Evolutionary conservation across 1,140 invertebrate species (phyloP), one percentile per base, ranked within the genome.

Genomic region (Atta texana): DNA sequence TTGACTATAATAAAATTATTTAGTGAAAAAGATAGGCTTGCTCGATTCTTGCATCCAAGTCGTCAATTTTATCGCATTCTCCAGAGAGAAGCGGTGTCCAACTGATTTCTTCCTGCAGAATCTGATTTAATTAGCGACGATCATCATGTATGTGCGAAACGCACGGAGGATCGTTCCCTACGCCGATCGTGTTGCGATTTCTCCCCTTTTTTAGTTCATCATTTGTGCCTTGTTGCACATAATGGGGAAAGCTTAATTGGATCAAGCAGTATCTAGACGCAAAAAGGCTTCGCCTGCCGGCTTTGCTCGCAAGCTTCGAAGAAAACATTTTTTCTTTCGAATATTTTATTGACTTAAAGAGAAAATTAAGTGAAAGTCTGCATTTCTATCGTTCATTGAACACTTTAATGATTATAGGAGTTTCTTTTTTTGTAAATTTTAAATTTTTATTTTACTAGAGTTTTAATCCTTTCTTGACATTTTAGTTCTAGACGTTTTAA

Each of bases 221-320:
- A 21, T 59, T 77, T 57, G n/a, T 59, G 39, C 44, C 28, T 76
- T 21, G 14, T 21, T 51, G 12, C 24, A n/a, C 59, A 34, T 31
- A 31, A 53, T 34, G n/a, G 57, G 71, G 18, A 59, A 55, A 85
- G 44, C 31, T 34, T 89, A 90, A 89, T 90, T 84, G 72, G 85
- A 89, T 90, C 75, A 84, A 87, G 74, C 77, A 16, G 44, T 59
- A 61, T 44, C 39, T 75, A 44, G 21, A 77, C 72, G 78, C 63
- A 53, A 34, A 31, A 87, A 63, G 76, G 77, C 76, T 89, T 89
- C 81, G 80, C 57, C 59, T 7, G 63, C 21, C 51, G n/a, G 53
- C 4, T 18, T 82, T 31, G 34, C 44, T 61, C 55, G 14, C 39
- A 57, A 68, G 24, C 34, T 2, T n/a, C 16, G 8, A 39, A 44